Evolutionary conservation across 2,797 vertebrate genomes (phyloP).

Genomic region (Poeciliopsis infans): DNA sequence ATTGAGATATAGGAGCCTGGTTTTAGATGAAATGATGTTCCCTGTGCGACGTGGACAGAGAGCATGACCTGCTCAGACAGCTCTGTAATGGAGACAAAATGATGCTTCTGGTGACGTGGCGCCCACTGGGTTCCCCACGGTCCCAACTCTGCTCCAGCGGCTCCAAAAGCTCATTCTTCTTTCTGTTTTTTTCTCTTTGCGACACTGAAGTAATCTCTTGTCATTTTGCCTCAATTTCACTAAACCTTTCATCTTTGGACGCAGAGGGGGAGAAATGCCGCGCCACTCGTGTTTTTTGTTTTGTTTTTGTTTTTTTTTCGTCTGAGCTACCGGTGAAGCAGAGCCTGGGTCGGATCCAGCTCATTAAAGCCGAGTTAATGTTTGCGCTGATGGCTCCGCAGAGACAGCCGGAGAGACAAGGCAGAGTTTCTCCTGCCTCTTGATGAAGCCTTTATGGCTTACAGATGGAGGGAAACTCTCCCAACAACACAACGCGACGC

Average conservation of each 20-base stretch:
- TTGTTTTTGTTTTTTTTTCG: neutral
- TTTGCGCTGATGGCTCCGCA: slow-evolving; percentile 70
- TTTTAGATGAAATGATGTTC: slow-evolving; percentile 49
- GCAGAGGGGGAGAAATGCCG: slow-evolving; percentile 7
- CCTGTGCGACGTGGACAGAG: slow-evolving; percentile 44
- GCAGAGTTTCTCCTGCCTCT: slow-evolving; percentile 58
- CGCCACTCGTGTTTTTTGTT: slow-evolving; percentile 25
- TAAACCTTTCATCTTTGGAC: slow-evolving; percentile 7
- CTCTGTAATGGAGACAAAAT: slow-evolving; percentile 74
- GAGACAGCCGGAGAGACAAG: slow-evolving; percentile 62
- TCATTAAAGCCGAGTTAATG: slow-evolving; percentile 76
- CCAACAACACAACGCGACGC: slow-evolving; percentile 32
- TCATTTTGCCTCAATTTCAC: slow-evolving; percentile 30
- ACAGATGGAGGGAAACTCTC: slow-evolving; percentile 50
- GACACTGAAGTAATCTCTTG: slow-evolving; percentile 7
- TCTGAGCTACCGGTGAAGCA: slow-evolving; percentile 51
- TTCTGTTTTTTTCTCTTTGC: neutral
- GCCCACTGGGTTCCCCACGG: slow-evolving; percentile 16
- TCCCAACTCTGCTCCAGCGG: slow-evolving; percentile 14
- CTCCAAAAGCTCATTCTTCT: slow-evolving; percentile 18
- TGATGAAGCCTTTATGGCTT: slow-evolving; percentile 58
- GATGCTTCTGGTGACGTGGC: slow-evolving; percentile 50
- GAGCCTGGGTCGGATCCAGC: slow-evolving; percentile 69
- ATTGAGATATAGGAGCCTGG: slow-evolving; percentile 50
- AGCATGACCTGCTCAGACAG: slow-evolving; percentile 52